Base-by-base conservation (phyloP, 2,113 vertebrate species). In the Prionailurus viverrinus region DNA sequence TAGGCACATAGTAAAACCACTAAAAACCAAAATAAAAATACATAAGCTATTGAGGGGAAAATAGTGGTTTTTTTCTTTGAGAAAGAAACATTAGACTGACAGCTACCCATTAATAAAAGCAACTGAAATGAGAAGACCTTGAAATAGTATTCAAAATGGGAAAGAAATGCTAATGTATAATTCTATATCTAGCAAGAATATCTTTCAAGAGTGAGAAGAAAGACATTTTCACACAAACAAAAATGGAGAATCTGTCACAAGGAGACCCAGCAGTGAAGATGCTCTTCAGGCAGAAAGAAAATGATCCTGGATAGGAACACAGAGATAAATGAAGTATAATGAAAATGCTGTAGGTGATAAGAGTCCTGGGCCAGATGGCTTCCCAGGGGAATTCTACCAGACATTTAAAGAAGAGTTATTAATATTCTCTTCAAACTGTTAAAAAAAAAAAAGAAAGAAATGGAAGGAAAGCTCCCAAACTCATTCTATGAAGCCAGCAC, bases 81-180 rank as follows among this genome's bases (percentile, higher is more conserved):
- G 91, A 69, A 81, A 95, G 15, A 16, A 95, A 74, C 45, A 91
- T 93, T 87, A 93, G 81, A 83, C 39, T 79, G 27, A 68, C 23
- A 69, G 5, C 12, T 36, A 93, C 39, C 53, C 53, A 55, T 93
- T 88, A 73, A 65, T n/a, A 82, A 71, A 89, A 97, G 84, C 13
- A 53, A n/a, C 16, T 68, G n/a, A 68, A 85, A 76, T 21, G 9
- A 81, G 45, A 82, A 95, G 18, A 68, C 3, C 23, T 27, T 65
- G 58, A 76, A 68, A 63, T 94, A 14, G 36, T 91, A 71, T 71
- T 78, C 12, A 16, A 19, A 61, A 27, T 69, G 7, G 85, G 66
- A 66, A 88, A 97, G 41, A 92, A 81, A 41, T 53, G 14, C 27
- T 55, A 92, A 94, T 33, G 5, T 82, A 79, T 51, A 94, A 78